Conservation (phyloP, 2,888 invertebrate species). For the Leptopilina syphax region DNA sequence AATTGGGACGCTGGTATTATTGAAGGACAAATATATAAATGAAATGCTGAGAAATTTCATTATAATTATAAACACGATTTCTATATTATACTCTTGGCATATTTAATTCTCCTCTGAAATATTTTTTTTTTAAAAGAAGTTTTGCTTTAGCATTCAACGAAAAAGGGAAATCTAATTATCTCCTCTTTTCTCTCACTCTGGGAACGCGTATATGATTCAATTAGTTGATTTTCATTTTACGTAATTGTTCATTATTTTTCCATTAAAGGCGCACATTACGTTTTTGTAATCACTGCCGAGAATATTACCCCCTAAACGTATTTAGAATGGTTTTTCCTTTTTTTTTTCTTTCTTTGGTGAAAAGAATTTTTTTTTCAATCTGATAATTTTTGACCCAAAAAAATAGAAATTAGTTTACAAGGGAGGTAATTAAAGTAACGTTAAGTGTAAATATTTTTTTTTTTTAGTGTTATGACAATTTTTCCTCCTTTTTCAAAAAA, state of each 20-base stretch:
- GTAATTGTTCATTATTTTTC: not conserved
- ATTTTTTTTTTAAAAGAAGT: not conserved
- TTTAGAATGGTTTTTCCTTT: too few relatives aligned
- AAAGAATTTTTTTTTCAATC: not conserved
- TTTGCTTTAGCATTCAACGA: constrained; percentile 6
- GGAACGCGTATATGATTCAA: not conserved
- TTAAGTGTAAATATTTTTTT: too few relatives aligned
- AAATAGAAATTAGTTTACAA: too few relatives aligned
- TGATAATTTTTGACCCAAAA: too few relatives aligned
- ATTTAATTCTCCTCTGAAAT: constrained; percentile 2
- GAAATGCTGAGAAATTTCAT: constrained; percentile 17
- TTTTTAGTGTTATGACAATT: too few relatives aligned
- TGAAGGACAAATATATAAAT: not conserved
- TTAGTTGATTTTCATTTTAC: not conserved
- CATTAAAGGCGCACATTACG: not conserved
- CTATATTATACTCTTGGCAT: not conserved
- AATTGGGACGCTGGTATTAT: constrained; percentile 1
- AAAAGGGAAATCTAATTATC: constrained; percentile 17
- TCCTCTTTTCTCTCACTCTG: not conserved
- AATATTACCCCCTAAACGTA: too few relatives aligned
- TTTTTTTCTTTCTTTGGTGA: too few relatives aligned
- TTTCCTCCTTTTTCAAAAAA: too few relatives aligned
- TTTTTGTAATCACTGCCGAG: not conserved
- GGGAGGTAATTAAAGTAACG: too few relatives aligned
- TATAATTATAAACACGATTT: constrained; percentile 23